Base-by-base conservation (phyloP, 2,113 vertebrate species). In the Brienomyrus longianalis region DNA sequence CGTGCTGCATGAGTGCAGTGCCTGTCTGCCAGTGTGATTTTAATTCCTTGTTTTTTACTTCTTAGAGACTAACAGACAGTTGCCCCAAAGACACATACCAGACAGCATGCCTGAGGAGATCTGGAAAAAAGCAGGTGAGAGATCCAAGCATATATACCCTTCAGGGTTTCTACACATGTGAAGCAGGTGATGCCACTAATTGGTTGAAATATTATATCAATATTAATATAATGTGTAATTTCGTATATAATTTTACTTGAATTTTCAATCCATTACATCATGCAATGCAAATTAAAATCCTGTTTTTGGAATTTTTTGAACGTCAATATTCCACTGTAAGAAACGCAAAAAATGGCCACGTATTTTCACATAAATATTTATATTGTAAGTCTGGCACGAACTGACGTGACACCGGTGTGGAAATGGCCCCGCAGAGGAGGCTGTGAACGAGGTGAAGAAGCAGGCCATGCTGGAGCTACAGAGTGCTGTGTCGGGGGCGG, bases 121-220 rank as follows among this genome's bases (percentile, higher is more conserved):
- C 96, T 99, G 98, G 98, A 99, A 99, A 95, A 99, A 99, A 98
- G 98, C 98, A 95, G 98, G 98, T 99, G 96, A 99, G 97, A 93
- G 92, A 91, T 95, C 93, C n/a, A 86, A 51, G n/a, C 95, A 83
- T 27, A 39, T 35, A 27, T 31, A 5, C 39, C 15, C 70, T 80
- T 66, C 31, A 48, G 50, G n/a, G 35, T 70, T 23, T 39, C 45
- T 80, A 85, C 89, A 45, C 59, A 47, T 35, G 19, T 45, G 19
- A 21, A 3, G 43, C n/a, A 23, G 45, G 21, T 48, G 9, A 84
- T 43, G 19, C 54, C 17, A 86, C 19, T 86, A 86, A 54, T 54
- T n/a, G 47, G 31, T 19, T 31, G 19, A 86, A 86, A 84, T 80
- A 17, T 80, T 43, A 80, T 43, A 80, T 80, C 39, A 80, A 19